Conservation (phyloP, 2,797 vertebrate species). For the Macropodus opercularis region DNA sequence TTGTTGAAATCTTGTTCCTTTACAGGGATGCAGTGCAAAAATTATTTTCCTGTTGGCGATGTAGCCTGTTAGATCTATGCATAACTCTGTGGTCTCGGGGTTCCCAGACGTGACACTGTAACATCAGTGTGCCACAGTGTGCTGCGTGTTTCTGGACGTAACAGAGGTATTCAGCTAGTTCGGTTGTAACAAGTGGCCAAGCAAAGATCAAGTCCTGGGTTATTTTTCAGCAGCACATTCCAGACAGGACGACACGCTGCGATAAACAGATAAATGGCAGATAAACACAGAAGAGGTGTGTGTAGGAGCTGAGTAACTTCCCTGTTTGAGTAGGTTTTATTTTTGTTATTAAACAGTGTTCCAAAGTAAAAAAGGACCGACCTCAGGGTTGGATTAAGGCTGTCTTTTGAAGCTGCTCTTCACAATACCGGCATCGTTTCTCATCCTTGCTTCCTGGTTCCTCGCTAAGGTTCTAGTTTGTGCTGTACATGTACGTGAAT, state of each 20-base stretch:
- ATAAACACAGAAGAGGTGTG: not conserved
- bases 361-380: not conserved
- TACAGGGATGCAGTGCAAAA: constrained; percentile 41
- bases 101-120: not conserved
- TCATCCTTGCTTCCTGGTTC: not conserved
- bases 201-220: not conserved
- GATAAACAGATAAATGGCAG: constrained; percentile 6
- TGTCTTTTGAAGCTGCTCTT: too few species aligned
- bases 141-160: not conserved
- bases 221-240: not conserved
- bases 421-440: not conserved
- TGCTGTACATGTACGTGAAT: not conserved
- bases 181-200: not conserved
- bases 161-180: not conserved
- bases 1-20: too few species aligned
- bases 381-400: constrained; percentile 19
- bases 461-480: not conserved
- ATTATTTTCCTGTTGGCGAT: not conserved
- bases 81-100: constrained; percentile 19
- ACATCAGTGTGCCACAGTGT: not conserved
- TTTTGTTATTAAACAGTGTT: not conserved
- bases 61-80: constrained; percentile 51
- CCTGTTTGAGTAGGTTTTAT: constrained; percentile 9
- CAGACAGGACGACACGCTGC: not conserved
- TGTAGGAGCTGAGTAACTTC: not conserved